Evolutionary conservation across 37 sponge, comb jelly and placozoan species (phyloP).

Genomic region (Cliona cf. orientalis): DNA sequence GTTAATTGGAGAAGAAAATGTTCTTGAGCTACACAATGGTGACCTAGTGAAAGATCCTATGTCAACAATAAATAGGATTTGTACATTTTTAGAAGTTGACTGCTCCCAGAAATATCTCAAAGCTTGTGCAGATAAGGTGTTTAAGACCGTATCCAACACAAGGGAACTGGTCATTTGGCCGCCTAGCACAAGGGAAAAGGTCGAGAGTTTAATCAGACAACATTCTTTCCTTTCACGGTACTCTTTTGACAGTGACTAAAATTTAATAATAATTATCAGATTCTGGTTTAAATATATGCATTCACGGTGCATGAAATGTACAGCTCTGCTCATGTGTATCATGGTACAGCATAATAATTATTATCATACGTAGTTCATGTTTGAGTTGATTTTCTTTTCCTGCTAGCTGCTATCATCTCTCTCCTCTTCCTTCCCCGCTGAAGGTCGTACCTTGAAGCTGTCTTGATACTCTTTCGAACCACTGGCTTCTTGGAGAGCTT

Average conservation of each 20-base stretch:
- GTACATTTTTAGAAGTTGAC: constrained; percentile 3
- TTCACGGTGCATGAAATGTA: too few relatives aligned
- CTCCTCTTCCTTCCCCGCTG: constrained; percentile 65
- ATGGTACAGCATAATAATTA: too few relatives aligned
- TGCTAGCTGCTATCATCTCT: constrained; percentile 48
- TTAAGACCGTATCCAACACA: not conserved
- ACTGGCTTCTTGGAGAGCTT: constrained; percentile 72
- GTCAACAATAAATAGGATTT: not conserved
- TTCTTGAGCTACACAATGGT: constrained; percentile 27
- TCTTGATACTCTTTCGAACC: constrained; percentile 62
- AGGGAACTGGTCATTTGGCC: constrained; percentile 34
- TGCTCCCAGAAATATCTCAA: constrained; percentile 29
- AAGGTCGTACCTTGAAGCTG: constrained; percentile 81
- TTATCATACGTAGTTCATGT: too few relatives aligned
- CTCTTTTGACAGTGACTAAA: constrained; percentile 8
- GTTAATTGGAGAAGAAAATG: not conserved
- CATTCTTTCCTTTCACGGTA: constrained; percentile 22
- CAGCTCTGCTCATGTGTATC: not conserved
- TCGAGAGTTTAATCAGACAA: not conserved
- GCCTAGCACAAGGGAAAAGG: not conserved
- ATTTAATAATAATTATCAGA: too few relatives aligned
- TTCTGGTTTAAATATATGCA: too few relatives aligned
- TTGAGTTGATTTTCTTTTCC: not conserved
- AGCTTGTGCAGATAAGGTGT: constrained; percentile 4
- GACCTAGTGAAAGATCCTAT: constrained; percentile 21